Percentiles rank a stretch among this genome's conserved stretches.
Evolutionary conservation across 2,888 invertebrate genomes (phyloP).

Genomic region (Octodonta nipae): DNA sequence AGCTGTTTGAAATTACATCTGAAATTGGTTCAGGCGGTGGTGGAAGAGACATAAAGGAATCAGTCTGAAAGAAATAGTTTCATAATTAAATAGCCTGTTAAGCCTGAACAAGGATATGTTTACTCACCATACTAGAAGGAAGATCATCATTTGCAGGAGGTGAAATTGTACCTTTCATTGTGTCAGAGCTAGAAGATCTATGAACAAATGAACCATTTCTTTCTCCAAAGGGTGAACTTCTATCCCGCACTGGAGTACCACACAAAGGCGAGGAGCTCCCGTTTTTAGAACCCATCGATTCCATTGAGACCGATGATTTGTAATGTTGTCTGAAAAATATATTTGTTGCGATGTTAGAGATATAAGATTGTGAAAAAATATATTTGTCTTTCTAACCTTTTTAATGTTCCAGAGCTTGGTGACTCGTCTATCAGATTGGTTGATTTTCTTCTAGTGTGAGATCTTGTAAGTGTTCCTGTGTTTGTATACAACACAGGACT

Average conservation of each 20-base stretch:
- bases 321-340: slow-evolving; percentile 36
- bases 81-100: no score
- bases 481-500: slow-evolving; percentile 31
- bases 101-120: no score
- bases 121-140: slow-evolving; percentile 33
- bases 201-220: slow-evolving; percentile 21
- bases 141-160: slow-evolving; percentile 23
- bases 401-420: slow-evolving; percentile 38
- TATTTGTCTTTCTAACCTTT: slow-evolving; percentile 30
- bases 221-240: slow-evolving; percentile 36
- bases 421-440: slow-evolving; percentile 31
- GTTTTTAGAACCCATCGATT: slow-evolving; percentile 38
- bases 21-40: slow-evolving; percentile 41
- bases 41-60: slow-evolving; percentile 42
- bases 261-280: slow-evolving; percentile 36
- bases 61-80: slow-evolving; percentile 38
- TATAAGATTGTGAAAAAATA: no score
- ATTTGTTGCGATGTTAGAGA: no score
- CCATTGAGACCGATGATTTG: slow-evolving; percentile 37
- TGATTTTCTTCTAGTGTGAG: slow-evolving; percentile 41
- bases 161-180: slow-evolving; percentile 24
- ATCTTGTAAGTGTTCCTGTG: slow-evolving; percentile 37
- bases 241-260: slow-evolving; percentile 39
- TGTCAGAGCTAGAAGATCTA: slow-evolving; percentile 25
- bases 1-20: slow-evolving; percentile 32